phyloP scores from a whole-genome alignment of 1,140 invertebrate genomes.

The Listronotus oregonensis region DNA sequence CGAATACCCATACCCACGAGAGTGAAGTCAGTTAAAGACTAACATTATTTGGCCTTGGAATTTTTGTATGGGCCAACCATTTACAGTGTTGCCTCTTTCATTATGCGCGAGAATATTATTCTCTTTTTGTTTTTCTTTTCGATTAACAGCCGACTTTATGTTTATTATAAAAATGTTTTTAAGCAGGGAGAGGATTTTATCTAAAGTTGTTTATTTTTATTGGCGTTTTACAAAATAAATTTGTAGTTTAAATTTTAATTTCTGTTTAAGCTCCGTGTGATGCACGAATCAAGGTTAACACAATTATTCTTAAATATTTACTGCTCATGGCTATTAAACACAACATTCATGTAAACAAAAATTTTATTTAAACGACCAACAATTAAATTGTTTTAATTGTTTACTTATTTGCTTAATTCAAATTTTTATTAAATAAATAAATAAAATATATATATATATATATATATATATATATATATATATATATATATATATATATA shows the following conservation, averaged over 20 bases:
- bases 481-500: too few relatives aligned
- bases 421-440: too few relatives aligned
- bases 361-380: not conserved
- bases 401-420: too few relatives aligned
- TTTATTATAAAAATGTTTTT: too few relatives aligned
- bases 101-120: not conserved
- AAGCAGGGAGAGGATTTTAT: too few relatives aligned
- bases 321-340: conserved; percentile 4
- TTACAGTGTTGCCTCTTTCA: conserved; percentile 8
- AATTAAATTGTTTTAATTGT: too few relatives aligned
- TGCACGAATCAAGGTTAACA: conserved; percentile 19
- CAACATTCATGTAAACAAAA: conserved; percentile 6
- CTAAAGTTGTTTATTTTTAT: conserved; percentile 9
- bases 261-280: conserved; percentile 1
- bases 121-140: too few relatives aligned
- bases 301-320: conserved; percentile 23
- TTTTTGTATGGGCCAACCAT: conserved; percentile 15
- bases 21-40: not conserved
- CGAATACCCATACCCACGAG: conserved; percentile 5
- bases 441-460: too few relatives aligned
- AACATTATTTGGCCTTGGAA: conserved; percentile 8
- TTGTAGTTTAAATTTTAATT: too few relatives aligned
- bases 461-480: too few relatives aligned
- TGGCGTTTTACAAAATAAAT: not conserved
- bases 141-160: too few relatives aligned